Base-by-base conservation (phyloP, 2,888 invertebrate genomes). In the Epirrhoe tristata region DNA sequence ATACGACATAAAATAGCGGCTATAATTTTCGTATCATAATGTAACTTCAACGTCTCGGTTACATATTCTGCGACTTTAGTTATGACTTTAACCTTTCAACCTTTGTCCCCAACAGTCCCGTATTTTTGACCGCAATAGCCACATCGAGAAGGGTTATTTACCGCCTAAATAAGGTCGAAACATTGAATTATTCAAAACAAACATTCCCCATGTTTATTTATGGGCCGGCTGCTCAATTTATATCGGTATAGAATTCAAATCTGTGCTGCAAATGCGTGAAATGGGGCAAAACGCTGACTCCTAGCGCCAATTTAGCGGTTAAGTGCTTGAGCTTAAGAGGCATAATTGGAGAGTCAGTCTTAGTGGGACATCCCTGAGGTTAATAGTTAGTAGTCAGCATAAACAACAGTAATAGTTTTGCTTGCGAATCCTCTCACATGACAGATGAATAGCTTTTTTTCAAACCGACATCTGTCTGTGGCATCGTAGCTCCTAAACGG, bases 161-260 rank as follows among this genome's bases (percentile, higher is more conserved):
- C 74, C 67, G 65, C 70, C 53, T 62, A 74, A 77, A 76, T 78
- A 76, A 73, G 66, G 66, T 67, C 65, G 66, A 61, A 68, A 71
- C 71, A 64, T 74, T 78, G 73, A 77, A 77, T 79, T 72, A 77
- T 78, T 77, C 74, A 78, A 72, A 65, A 72, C 71, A 69, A 70
- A 67, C 71, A 72, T 69, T 67, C 58, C 36, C 63, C 46, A 67
- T 71, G 69, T 73, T 68, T 74, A 72, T 69, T 74, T 70, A 70
- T 69, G 67, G 66, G 51, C 66, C 58, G 53, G 64, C 62, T 63
- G 66, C 54, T 67, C 65, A 63, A 71, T 73, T 71, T 70, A 69
- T 69, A 65, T 60, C 36, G 59, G 36, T 17, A 39, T 55, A 16
- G 67, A 67, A 66, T 66, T 68, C 53, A 56, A 68, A 59, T 63